Base-by-base conservation (phyloP, 2,888 invertebrate species). In the Euproctis similis region DNA sequence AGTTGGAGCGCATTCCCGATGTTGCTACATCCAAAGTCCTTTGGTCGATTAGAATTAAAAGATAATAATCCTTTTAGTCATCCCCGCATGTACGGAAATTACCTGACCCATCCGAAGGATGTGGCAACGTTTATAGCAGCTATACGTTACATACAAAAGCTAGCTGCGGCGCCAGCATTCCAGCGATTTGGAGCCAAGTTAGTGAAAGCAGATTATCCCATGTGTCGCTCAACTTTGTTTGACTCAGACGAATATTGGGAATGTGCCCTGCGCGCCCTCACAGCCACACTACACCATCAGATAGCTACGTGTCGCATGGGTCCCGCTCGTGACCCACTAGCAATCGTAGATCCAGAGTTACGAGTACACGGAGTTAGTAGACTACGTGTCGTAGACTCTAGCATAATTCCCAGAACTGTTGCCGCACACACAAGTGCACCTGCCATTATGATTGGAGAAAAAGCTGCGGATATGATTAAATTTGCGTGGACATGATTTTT, bases 81-180 rank as follows among this genome's bases (percentile, higher is more conserved):
- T 47, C 93, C 93, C 0, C 62, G 85, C 21, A 86, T 93, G 33
- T 86, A 88, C 41, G 87, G 92, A 2, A 92, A 92, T 51, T 93
- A 93, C 58, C 84, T 90, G 30, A 75, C 87, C 5, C 81, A 89
- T 38, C 86, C 86, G 3, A 41, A 40, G 16, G 94, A 94, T 48
- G 63, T 89, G 1, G 80, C 87, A 9, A 89, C 88, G 0, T 65
- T 91, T 4, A 75, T 91, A 1, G 77, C 86, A 3, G 87, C 89
- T 0, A 85, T 91, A 2, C 76, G 88, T 5, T 76, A 85, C 33
- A 63, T 87, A 2, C 69, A 88, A 24, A 73, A 77, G 5, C 45
- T 77, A 17, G 75, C 76, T 32, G 60, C 82, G 1, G 86, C 86
- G 1, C 59, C 63, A 1, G 82, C 86, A 1, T 87, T 90, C 53